Conservation (phyloP, 2,113 vertebrate genomes). For the Ameiurus melas region DNA sequence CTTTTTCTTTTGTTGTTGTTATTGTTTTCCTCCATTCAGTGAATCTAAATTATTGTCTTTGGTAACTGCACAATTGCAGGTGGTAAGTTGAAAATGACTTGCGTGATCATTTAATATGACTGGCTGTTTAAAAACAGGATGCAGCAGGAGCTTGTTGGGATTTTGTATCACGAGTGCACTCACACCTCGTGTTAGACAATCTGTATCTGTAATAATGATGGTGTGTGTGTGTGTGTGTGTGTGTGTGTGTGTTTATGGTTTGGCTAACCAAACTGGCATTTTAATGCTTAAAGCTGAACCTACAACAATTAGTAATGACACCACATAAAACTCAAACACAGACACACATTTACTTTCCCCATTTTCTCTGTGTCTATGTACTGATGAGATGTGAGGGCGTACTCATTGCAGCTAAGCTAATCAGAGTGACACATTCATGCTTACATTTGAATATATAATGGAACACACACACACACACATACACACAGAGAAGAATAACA, state of each 20-base stretch:
- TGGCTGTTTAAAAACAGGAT: background rate
- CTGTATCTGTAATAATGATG: conserved; percentile 36
- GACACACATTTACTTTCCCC: background rate
- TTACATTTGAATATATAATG: conserved; percentile 37
- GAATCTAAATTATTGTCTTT: background rate
- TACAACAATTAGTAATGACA: conserved; percentile 2
- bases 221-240: background rate
- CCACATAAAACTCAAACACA: conserved; percentile 6
- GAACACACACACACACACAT: background rate
- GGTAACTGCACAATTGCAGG: background rate
- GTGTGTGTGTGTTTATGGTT: background rate
- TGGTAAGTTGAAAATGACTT: background rate
- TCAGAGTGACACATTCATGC: conserved; percentile 32
- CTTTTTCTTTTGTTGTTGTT: background rate
- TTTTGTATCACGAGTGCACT: background rate
- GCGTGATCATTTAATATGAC: background rate
- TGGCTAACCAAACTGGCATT: background rate
- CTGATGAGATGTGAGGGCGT: conserved; percentile 5
- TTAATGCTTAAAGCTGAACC: conserved; percentile 14
- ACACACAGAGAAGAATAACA: conserved; percentile 8
- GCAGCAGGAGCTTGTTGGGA: background rate
- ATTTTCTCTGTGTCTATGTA: background rate
- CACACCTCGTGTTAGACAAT: conserved; percentile 7
- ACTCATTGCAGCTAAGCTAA: conserved; percentile 21
- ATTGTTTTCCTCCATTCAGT: background rate